Conservation (phyloP, 2,113 vertebrate genomes). For the Mobula birostris region DNA sequence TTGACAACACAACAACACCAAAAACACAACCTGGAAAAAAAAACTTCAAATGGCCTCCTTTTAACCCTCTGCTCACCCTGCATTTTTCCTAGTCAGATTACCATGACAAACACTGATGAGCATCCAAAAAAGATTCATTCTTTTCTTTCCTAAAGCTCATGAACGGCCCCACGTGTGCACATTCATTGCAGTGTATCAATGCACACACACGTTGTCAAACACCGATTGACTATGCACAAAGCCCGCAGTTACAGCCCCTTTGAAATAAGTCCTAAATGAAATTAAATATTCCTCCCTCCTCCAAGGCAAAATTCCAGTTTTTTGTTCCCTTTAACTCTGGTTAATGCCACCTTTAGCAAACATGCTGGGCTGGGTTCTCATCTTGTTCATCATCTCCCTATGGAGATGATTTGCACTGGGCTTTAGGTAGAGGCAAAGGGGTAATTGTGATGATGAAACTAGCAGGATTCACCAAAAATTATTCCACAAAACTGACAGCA, state of each 20-base stretch:
- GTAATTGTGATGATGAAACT: no score
- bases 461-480: no score
- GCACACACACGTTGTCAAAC: background rate
- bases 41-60: background rate
- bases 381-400: background rate
- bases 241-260: background rate
- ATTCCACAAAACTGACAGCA: no score
- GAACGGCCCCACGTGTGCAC: background rate
- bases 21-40: background rate
- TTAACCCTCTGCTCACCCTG: background rate
- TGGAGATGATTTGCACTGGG: background rate
- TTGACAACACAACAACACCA: background rate
- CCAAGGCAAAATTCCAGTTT: background rate
- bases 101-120: background rate
- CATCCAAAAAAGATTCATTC: constrained; percentile 19
- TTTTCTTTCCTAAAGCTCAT: background rate
- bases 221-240: background rate
- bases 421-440: no score
- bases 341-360: background rate
- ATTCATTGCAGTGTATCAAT: background rate
- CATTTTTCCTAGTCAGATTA: background rate
- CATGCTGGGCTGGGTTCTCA: background rate
- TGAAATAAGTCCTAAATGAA: background rate
- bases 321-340: background rate
- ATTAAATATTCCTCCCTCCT: background rate